Evolutionary conservation across 2,797 vertebrate species (phyloP).

Genomic region (Enteromius trimaculatus): DNA sequence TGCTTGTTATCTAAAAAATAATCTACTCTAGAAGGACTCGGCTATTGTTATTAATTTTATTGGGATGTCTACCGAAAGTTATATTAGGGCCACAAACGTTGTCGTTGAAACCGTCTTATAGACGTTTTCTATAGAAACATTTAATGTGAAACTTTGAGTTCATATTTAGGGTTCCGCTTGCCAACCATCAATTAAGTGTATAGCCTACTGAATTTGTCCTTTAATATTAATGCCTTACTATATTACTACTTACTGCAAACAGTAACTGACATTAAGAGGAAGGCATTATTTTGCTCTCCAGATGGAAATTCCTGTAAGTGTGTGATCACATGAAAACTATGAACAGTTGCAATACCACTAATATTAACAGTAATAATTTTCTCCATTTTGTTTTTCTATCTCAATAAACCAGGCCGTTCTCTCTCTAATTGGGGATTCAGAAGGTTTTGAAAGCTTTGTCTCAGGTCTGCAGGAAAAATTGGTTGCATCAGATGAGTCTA

Average conservation of each 20-base stretch:
- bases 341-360: background rate
- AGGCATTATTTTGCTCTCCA: background rate
- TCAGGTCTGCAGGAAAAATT: slow-evolving; percentile 57
- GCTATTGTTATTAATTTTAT: too few relatives aligned
- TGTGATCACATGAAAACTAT: background rate
- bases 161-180: background rate
- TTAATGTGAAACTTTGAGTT: too few relatives aligned
- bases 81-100: too few relatives aligned
- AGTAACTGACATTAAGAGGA: background rate
- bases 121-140: too few relatives aligned
- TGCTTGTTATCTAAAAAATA: too few relatives aligned
- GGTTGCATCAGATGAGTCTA: slow-evolving; percentile 1
- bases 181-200: background rate
- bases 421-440: slow-evolving; percentile 48
- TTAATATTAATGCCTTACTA: background rate
- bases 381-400: background rate
- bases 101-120: too few relatives aligned
- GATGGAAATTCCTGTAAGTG: background rate
- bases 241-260: background rate
- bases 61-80: too few relatives aligned
- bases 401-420: slow-evolving; percentile 50
- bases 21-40: too few relatives aligned
- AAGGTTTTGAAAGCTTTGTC: slow-evolving; percentile 56
- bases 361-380: background rate
- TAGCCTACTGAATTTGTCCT: background rate